phyloP scores from a whole-genome alignment of 2,113 vertebrate genomes.

The Pelmatolapia mariae region DNA sequence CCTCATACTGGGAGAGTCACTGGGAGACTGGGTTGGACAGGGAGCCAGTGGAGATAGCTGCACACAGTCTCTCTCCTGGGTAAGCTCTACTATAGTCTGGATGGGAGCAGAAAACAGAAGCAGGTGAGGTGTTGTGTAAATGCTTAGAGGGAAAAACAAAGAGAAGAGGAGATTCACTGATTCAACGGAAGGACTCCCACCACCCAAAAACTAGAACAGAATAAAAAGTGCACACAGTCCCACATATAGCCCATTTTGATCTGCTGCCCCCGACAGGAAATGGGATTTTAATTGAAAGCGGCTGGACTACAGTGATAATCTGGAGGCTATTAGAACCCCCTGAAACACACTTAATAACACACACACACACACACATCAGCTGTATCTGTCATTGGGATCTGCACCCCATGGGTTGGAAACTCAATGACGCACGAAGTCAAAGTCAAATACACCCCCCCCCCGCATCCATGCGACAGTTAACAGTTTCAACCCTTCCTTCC shows the following conservation, averaged over 20 bases:
- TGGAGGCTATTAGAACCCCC: conserved; percentile 57
- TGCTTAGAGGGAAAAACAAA: background rate
- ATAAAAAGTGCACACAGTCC: background rate
- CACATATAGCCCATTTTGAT: conserved; percentile 27
- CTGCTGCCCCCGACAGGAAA: conserved; percentile 53
- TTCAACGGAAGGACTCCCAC: background rate
- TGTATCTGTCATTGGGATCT: conserved; percentile 39
- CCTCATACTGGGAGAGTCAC: conserved; percentile 90
- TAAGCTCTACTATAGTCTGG: conserved; percentile 90
- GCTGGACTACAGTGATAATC: conserved; percentile 51
- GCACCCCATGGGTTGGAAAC: conserved; percentile 46
- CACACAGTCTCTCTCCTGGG: conserved; percentile 92
- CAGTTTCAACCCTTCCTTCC: conserved; percentile 60
- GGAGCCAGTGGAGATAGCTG: conserved; percentile 80
- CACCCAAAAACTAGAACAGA: background rate
- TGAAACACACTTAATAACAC: background rate
- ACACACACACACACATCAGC: background rate
- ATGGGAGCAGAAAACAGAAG: background rate
- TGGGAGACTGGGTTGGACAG: conserved; percentile 78
- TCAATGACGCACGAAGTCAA: conserved; percentile 6
- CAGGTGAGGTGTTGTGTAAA: background rate
- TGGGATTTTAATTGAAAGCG: conserved; percentile 69
- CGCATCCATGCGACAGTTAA: conserved; percentile 24
- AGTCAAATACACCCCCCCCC: background rate
- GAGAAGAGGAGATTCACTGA: background rate